Conservation (phyloP, 1,140 invertebrate species). For the Sogatella furcifera region DNA sequence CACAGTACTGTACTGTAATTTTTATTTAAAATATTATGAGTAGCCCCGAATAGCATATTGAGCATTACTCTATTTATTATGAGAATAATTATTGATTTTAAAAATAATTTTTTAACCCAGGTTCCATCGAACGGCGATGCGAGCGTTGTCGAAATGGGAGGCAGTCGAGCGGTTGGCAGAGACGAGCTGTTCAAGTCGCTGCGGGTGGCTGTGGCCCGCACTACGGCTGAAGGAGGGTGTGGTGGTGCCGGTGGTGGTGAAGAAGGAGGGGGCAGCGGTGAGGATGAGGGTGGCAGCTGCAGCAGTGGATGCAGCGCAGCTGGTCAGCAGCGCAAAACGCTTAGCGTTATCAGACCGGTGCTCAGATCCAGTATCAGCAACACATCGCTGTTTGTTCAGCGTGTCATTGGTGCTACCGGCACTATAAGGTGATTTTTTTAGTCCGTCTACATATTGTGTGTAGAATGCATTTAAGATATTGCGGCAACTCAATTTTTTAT, state of each 20-base stretch:
- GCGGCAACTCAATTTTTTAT: too few species aligned
- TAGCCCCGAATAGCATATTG: too few species aligned
- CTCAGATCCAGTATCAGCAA: constrained; percentile 33
- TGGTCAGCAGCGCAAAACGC: background rate
- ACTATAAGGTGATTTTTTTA: background rate
- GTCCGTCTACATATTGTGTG: too few species aligned
- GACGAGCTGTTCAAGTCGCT: constrained; percentile 21
- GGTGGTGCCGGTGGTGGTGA: background rate
- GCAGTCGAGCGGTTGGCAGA: background rate
- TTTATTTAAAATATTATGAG: too few species aligned
- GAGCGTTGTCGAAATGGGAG: constrained; percentile 21
- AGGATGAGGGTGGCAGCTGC: background rate
- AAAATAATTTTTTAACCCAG: background rate
- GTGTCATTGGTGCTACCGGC: constrained; percentile 37
- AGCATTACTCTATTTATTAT: too few species aligned
- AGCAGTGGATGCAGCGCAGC: background rate
- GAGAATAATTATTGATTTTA: too few species aligned
- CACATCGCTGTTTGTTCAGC: constrained; percentile 40
- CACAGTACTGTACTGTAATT: too few species aligned
- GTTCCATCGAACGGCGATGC: background rate
- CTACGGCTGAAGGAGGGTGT: background rate
- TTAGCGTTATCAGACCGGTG: constrained; percentile 21
- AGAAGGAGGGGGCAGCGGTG: background rate
- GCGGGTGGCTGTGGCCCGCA: constrained; percentile 15
- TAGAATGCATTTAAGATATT: too few species aligned